These are phyloP conservation scores for Gobio gobio DNA, from an alignment of 2,113 vertebrate genomes.

Conservation along the genomic window DNA sequence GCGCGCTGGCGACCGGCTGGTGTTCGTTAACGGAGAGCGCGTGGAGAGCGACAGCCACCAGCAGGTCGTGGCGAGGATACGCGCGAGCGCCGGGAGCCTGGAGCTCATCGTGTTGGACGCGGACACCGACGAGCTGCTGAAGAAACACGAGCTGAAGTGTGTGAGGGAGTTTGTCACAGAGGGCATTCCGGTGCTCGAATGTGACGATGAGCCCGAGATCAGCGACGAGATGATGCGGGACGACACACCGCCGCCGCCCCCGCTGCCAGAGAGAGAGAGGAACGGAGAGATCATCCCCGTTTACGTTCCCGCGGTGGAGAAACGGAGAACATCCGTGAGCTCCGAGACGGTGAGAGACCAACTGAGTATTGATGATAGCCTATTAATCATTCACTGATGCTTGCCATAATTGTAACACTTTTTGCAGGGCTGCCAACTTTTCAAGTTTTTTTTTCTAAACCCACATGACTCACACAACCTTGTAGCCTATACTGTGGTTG, in stretches of 20 bases:
- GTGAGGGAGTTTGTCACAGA: constrained; percentile 75
- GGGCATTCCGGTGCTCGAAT: constrained; percentile 68
- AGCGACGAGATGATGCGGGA: constrained; percentile 37
- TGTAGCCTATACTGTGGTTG: no score
- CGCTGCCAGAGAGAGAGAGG: constrained; percentile 63
- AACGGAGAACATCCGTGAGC: constrained; percentile 60
- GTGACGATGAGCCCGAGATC: constrained; percentile 43
- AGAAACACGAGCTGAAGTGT: constrained; percentile 78
- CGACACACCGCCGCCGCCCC: constrained; percentile 53
- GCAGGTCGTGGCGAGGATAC: constrained; percentile 93
- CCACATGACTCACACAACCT: no score
- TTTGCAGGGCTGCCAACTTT: no score
- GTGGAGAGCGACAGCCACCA: constrained; percentile 94
- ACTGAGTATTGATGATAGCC: no score
- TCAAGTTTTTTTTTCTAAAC: no score
- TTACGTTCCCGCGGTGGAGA: constrained; percentile 66
- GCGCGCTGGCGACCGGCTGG: constrained; percentile 87
- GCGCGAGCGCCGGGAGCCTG: constrained; percentile 77
- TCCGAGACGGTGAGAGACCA: constrained; percentile 61
- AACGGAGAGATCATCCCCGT: constrained; percentile 62
- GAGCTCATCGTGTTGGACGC: constrained; percentile 88
- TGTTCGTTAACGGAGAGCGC: constrained; percentile 90
- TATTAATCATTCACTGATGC: no score
- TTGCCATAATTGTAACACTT: no score
- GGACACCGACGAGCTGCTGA: constrained; percentile 82